A percentile compares a stretch with the other conserved stretches of the same genome.
Conservation (phyloP, 2,888 invertebrate genomes). For the Poecilus cupreus region DNA sequence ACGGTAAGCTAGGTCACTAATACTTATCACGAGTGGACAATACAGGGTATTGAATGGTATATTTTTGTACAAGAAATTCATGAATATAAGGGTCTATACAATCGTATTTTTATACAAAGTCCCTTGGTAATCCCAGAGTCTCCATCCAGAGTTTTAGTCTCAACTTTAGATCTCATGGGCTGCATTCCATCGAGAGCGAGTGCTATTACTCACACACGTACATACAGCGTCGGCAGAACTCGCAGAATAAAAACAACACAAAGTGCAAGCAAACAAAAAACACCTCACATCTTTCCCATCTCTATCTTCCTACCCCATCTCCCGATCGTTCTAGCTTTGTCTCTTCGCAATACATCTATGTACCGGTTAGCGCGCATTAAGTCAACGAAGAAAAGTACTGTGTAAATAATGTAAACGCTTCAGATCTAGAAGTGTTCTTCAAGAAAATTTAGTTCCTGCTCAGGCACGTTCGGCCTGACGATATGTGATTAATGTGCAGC, state of each 20-base stretch:
- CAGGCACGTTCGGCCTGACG: slow-evolving; percentile 22
- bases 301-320: neutral
- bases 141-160: neutral
- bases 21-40: too few relatives aligned
- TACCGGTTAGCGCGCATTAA: slow-evolving; percentile 41
- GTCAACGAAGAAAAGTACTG: slow-evolving; percentile 21
- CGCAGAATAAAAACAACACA: slow-evolving; percentile 32
- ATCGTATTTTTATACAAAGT: neutral
- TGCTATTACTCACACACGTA: slow-evolving; percentile 7
- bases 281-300: neutral
- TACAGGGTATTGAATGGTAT: too few relatives aligned
- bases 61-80: too few relatives aligned
- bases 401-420: slow-evolving; percentile 35
- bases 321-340: neutral
- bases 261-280: slow-evolving; percentile 42
- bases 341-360: slow-evolving; percentile 36
- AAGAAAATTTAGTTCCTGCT: slow-evolving; percentile 11
- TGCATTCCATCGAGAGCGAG: slow-evolving; percentile 39
- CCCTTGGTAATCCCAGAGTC: neutral
- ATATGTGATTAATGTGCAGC: slow-evolving; percentile 27
- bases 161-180: neutral
- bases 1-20: too few relatives aligned
- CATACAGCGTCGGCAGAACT: neutral
- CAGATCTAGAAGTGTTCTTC: slow-evolving; percentile 8
- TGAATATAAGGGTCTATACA: too few relatives aligned